Conservation (phyloP, 2,113 vertebrate species). For the Eudorcas thomsonii region DNA sequence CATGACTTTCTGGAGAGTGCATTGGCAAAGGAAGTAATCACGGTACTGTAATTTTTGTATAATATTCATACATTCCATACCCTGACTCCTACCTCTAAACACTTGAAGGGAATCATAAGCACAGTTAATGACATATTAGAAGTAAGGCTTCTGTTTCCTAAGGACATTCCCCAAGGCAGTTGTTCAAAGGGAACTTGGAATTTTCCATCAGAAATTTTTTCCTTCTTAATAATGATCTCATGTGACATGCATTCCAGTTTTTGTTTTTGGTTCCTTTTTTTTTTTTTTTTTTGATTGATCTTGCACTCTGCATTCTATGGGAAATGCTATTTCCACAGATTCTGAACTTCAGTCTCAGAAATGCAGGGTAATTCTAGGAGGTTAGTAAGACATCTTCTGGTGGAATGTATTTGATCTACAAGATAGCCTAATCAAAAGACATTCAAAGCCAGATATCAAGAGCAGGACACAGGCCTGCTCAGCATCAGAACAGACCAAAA, state of each 20-base stretch:
- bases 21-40: conserved; percentile 48
- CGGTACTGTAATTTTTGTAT: conserved; percentile 48
- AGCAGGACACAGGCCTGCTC: conserved; percentile 41
- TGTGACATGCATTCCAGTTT: conserved; percentile 42
- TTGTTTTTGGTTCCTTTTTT: not conserved
- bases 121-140: conserved; percentile 63
- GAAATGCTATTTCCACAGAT: not conserved
- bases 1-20: conserved; percentile 31
- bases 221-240: conserved; percentile 50
- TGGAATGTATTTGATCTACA: conserved; percentile 62
- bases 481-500: conserved; percentile 48
- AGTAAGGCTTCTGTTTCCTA: conserved; percentile 40
- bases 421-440: not conserved
- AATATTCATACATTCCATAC: conserved; percentile 58
- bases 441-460: not conserved
- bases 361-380: conserved; percentile 22
- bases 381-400: conserved; percentile 36
- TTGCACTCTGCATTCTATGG: not conserved
- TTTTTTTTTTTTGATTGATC: not conserved
- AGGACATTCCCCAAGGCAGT: conserved; percentile 49
- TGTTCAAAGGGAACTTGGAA: conserved; percentile 63
- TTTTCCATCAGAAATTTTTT: conserved; percentile 70
- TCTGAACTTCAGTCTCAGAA: not conserved
- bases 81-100: conserved; percentile 60
- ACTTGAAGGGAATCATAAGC: conserved; percentile 57